These are phyloP conservation scores for Oreochromis aureus DNA, from an alignment of 2,113 vertebrate species.

Conservation along the genomic window DNA sequence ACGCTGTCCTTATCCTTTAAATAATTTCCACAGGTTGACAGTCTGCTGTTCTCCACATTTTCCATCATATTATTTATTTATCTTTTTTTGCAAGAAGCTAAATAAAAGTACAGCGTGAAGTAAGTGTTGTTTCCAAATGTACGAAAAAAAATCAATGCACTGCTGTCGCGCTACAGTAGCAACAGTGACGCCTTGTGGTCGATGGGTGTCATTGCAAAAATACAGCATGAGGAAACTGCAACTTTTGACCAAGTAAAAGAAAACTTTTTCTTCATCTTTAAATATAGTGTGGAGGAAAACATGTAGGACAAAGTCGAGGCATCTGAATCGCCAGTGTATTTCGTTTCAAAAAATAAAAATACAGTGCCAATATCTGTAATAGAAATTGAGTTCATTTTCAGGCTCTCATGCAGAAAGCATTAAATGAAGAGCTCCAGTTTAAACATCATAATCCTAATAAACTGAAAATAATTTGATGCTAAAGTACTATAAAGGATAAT, in stretches of 20 bases:
- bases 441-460: background rate
- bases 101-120: background rate
- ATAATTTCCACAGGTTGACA: too few species aligned
- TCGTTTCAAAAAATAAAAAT: background rate
- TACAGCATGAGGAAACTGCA: background rate
- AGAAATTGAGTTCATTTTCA: too few species aligned
- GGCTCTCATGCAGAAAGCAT: background rate
- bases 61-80: background rate
- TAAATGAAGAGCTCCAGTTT: background rate
- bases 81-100: background rate
- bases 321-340: background rate
- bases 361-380: background rate
- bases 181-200: background rate
- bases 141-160: background rate
- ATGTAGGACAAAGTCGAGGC: background rate
- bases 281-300: background rate
- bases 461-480: background rate
- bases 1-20: background rate
- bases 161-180: background rate
- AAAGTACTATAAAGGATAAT: background rate
- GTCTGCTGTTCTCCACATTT: background rate
- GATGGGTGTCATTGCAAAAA: background rate
- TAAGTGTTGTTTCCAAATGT: background rate
- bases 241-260: accelerated
- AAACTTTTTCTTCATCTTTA: background rate